Conservation (phyloP, 2,888 invertebrate genomes). For the Sminthurinus aureus region DNA sequence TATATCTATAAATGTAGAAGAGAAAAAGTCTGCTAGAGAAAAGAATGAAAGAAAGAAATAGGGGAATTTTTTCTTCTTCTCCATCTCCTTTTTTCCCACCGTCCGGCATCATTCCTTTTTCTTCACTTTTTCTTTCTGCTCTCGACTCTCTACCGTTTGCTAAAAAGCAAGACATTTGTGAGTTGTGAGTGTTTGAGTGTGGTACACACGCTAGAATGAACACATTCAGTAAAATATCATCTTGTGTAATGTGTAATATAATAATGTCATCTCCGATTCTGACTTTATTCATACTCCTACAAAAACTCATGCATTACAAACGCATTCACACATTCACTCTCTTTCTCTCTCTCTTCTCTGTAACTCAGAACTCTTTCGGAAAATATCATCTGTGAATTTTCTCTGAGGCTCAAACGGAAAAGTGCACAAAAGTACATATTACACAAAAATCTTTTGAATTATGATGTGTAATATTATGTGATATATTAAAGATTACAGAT, state of each 20-base stretch:
- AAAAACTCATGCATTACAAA: neutral
- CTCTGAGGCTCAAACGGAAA: too few relatives aligned
- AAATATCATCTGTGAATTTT: too few relatives aligned
- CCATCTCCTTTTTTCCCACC: conserved; percentile 41
- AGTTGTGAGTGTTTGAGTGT: too few relatives aligned
- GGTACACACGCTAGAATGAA: conserved; percentile 28
- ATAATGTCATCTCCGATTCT: conserved; percentile 39
- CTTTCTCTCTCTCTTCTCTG: neutral
- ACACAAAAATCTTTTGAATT: too few relatives aligned
- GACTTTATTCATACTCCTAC: conserved; percentile 34
- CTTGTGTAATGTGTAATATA: conserved; percentile 40
- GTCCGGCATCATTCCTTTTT: conserved; percentile 34
- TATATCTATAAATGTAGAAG: too few relatives aligned
- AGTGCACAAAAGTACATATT: too few relatives aligned
- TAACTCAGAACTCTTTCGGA: neutral
- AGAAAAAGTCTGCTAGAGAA: conserved; percentile 8
- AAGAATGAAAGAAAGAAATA: conserved; percentile 14
- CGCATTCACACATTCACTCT: neutral
- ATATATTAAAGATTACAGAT: too few relatives aligned
- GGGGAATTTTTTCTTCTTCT: neutral
- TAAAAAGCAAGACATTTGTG: neutral
- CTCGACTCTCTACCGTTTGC: neutral
- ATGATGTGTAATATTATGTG: too few relatives aligned
- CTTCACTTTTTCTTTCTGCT: conserved; percentile 19
- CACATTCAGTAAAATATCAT: conserved; percentile 41